Base-by-base conservation (phyloP, 1,140 invertebrate species). In the Diploscapter pachys region DNA sequence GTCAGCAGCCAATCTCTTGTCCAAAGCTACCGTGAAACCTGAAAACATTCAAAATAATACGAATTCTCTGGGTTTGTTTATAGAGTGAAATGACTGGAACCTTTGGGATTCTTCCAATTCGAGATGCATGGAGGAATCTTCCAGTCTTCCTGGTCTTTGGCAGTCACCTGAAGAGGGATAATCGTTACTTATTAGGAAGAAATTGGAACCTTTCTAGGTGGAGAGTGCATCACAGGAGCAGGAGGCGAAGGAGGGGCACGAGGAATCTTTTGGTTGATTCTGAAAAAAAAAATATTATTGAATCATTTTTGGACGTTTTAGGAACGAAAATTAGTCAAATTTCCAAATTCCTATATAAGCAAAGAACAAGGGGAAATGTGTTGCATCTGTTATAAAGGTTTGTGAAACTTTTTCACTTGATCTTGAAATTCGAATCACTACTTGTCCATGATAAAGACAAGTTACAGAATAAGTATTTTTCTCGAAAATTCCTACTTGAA, bases 51-150 rank as follows among this genome's bases (percentile, higher is more conserved):
- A 9, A 65, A 65, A 65, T 65, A 65, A 59, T 59, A 59, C 9
- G 9, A 59, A 59, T 59, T 9, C 9, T 59, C 57, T 59, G 9
- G 9, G 13, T 9, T 59, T 9, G 2, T 9, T 59, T 13, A 59
- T 11, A 59, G 57, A 9, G 56, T 31, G 31, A 65, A 49, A 59
- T 11, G 69, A 2, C 9, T 11, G 55, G 11, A 66, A 83, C 94
- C 87, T 94, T 98, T 89, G 3, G 95, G 93, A 86, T 99, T 99
- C 87, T 99, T 99, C 96, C 96, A 99, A 85, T 99, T 99, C 9
- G 94, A 96, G 78, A 99, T 97, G 85, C 96, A 99, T 0, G 97
- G 97, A 13, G 97, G 97, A 81, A 99, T 98, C 88, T 98, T 98
- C 97, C 97, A 99, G 87, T 99, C 96, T 78, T 96, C 92, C 85